Percentiles rank a stretch among this genome's conserved stretches.
These are phyloP conservation scores for Elegia similella DNA, from an alignment of 2,888 invertebrate genomes.

Conservation along the genomic window DNA sequence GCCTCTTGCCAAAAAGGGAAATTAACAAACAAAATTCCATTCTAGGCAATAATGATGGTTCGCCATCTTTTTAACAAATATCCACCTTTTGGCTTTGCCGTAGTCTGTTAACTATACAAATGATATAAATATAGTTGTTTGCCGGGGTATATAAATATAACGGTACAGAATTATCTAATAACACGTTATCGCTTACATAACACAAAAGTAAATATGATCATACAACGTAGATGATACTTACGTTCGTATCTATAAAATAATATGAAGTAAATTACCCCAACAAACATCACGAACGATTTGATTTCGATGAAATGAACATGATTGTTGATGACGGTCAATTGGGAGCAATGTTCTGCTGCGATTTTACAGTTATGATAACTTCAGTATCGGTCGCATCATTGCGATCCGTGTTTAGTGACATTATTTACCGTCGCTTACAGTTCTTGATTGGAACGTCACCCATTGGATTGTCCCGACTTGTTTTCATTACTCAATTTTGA, in stretches of 20 bases:
- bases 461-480: too few species aligned
- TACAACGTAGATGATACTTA: constrained; percentile 25
- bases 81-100: too few species aligned
- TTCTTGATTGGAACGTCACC: neutral
- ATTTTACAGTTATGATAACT: neutral
- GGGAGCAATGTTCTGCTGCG: constrained; percentile 7
- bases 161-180: constrained; percentile 37
- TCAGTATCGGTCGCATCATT: neutral
- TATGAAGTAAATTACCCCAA: neutral
- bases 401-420: neutral
- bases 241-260: neutral
- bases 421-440: neutral
- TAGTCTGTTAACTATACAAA: neutral
- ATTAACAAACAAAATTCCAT: too few species aligned
- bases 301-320: neutral
- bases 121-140: neutral
- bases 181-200: constrained; percentile 44
- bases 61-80: too few species aligned
- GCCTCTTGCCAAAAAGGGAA: too few species aligned
- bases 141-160: constrained; percentile 30
- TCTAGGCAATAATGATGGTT: too few species aligned
- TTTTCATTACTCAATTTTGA: too few species aligned
- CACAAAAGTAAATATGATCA: constrained; percentile 38
- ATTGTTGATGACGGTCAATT: constrained; percentile 17
- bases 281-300: neutral